These are phyloP conservation scores for Amphimedon queenslandica DNA, from an alignment of 37 sponge, comb jelly and placozoan species.

Conservation along the genomic window DNA sequence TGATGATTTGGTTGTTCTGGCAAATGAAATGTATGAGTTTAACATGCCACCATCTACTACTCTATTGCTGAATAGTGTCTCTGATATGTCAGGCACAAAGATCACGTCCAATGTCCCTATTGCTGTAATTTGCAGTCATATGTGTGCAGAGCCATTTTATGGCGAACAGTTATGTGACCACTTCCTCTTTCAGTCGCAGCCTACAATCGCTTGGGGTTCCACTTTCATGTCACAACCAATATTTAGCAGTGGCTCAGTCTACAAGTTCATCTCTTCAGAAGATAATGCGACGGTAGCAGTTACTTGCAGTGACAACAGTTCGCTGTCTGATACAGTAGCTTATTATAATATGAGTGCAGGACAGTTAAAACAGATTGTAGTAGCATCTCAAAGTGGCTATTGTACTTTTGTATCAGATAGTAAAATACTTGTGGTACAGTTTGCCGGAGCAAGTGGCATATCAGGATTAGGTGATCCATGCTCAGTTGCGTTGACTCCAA, in stretches of 20 bases:
- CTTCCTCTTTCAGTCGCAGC: neutral
- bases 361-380: neutral
- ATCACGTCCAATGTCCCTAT: neutral
- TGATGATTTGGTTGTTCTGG: neutral
- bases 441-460: neutral
- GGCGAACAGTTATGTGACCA: neutral
- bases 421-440: neutral
- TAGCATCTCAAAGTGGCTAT: neutral
- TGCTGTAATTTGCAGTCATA: neutral
- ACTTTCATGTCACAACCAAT: neutral
- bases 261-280: neutral
- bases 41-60: neutral
- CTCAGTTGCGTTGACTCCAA: neutral
- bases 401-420: neutral
- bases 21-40: neutral
- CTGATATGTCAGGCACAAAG: neutral
- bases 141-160: neutral
- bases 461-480: neutral
- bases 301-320: neutral
- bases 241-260: neutral
- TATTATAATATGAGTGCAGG: no score
- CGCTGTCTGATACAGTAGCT: no score
- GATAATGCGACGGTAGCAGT: neutral
- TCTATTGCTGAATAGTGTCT: neutral
- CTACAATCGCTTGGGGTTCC: neutral